Conservation (phyloP, 2,888 invertebrate species). For the Drosophila monieri region DNA sequence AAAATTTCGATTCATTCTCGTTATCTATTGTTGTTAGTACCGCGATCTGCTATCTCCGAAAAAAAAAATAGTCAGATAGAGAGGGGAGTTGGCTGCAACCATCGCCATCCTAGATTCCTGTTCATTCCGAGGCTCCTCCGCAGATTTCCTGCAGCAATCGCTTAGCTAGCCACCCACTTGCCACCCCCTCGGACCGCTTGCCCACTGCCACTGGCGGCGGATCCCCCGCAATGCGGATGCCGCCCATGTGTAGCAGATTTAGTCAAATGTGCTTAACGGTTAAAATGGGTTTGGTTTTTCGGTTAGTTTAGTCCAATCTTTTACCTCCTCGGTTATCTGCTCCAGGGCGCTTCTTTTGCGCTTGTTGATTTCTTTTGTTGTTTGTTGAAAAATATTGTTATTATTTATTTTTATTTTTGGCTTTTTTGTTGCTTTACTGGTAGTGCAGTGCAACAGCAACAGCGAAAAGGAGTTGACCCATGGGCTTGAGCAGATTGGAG, state of each 20-base stretch:
- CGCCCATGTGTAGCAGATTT: slow-evolving; percentile 75
- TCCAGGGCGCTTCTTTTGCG: slow-evolving; percentile 70
- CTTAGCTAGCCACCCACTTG: slow-evolving; percentile 17
- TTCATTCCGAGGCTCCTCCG: slow-evolving; percentile 55
- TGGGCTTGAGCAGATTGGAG: slow-evolving; percentile 51
- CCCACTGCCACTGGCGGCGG: slow-evolving; percentile 21
- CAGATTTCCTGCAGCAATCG: slow-evolving; percentile 72
- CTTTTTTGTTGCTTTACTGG: slow-evolving; percentile 5
- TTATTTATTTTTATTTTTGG: slow-evolving; percentile 57
- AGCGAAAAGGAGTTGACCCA: slow-evolving; percentile 70
- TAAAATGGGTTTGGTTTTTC: slow-evolving; percentile 79
- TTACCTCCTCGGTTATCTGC: slow-evolving; percentile 32
- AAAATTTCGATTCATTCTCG: slow-evolving; percentile 54
- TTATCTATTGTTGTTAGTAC: slow-evolving; percentile 73
- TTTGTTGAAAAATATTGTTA: slow-evolving; percentile 76
- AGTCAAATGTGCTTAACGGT: slow-evolving; percentile 80
- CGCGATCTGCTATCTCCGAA: slow-evolving; percentile 69
- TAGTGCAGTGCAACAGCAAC: slow-evolving; percentile 33
- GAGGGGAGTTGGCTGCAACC: slow-evolving; percentile 23
- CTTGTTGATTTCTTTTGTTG: slow-evolving; percentile 79
- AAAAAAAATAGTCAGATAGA: slow-evolving; percentile 22
- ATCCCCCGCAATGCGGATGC: slow-evolving; percentile 37
- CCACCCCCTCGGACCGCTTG: slow-evolving; percentile 1
- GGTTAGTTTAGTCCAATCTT: slow-evolving; percentile 26
- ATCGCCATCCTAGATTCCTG: slow-evolving; percentile 56